Conservation (phyloP, 2,113 vertebrate species). For the Cyprinodon brontotheroides region DNA sequence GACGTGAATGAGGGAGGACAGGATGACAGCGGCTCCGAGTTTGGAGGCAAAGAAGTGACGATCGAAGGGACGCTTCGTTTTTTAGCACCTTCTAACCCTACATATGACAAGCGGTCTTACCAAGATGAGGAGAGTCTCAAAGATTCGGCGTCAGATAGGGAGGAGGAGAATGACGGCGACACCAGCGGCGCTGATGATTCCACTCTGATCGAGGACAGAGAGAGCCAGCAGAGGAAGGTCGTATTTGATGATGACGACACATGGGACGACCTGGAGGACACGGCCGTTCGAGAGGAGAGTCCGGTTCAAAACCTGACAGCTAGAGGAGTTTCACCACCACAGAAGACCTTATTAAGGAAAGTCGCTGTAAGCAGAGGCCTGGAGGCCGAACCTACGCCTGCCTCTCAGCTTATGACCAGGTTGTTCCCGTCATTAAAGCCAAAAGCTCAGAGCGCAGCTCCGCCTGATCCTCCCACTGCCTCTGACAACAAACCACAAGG, state of each 20-base stretch:
- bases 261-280: slow-evolving; percentile 89
- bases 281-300: slow-evolving; percentile 13
- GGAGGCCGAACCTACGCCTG: slow-evolving; percentile 51
- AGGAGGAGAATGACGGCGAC: slow-evolving; percentile 54
- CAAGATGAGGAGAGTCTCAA: slow-evolving; percentile 55
- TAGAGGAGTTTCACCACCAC: slow-evolving; percentile 45
- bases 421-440: slow-evolving; percentile 90
- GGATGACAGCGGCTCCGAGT: slow-evolving; percentile 56
- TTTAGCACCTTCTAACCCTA: slow-evolving; percentile 43
- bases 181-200: slow-evolving; percentile 61
- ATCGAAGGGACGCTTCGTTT: slow-evolving; percentile 58
- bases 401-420: slow-evolving; percentile 86
- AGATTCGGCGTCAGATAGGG: slow-evolving; percentile 31
- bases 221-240: slow-evolving; percentile 56
- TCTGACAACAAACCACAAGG: slow-evolving; percentile 70
- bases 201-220: slow-evolving; percentile 63
- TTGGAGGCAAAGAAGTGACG: slow-evolving; percentile 69
- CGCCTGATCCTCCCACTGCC: slow-evolving; percentile 41
- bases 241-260: slow-evolving; percentile 94
- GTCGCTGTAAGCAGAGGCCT: slow-evolving; percentile 76
- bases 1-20: slow-evolving; percentile 32
- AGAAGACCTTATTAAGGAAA: slow-evolving; percentile 84
- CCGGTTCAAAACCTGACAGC: slow-evolving; percentile 38
- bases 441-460: slow-evolving; percentile 73
- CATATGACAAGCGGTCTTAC: slow-evolving; percentile 76